Conservation (phyloP, 1,140 invertebrate genomes). For the Prorops nasuta region DNA sequence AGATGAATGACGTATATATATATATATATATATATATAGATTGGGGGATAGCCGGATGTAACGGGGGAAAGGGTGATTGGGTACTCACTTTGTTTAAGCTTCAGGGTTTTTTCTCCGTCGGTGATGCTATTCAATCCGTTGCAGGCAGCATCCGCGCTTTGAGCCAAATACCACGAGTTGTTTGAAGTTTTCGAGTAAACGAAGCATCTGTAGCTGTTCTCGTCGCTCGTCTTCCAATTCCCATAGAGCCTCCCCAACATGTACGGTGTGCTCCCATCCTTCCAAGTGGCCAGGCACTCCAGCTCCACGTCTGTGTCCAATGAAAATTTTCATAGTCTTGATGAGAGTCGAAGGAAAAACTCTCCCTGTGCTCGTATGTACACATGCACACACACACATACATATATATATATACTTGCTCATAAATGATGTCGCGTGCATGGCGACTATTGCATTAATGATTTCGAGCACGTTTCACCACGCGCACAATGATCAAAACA, state of each 20-base stretch:
- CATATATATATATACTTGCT: background rate
- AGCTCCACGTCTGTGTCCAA: slow-evolving; percentile 71
- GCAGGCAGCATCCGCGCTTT: slow-evolving; percentile 80
- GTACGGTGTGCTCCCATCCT: slow-evolving; percentile 79
- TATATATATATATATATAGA: too few species aligned
- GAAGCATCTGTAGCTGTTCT: slow-evolving; percentile 70
- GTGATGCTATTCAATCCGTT: slow-evolving; percentile 67
- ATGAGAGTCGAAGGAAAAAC: background rate
- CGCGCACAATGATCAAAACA: too few species aligned
- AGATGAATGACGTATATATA: too few species aligned
- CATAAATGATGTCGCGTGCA: too few species aligned
- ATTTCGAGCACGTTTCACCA: too few species aligned
- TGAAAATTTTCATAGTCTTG: slow-evolving; percentile 30
- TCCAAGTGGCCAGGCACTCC: slow-evolving; percentile 80
- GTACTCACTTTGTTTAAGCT: slow-evolving; percentile 62
- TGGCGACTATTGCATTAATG: too few species aligned
- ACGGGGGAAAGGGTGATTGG: background rate
- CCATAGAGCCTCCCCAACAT: slow-evolving; percentile 67
- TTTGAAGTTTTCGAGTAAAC: slow-evolving; percentile 59
- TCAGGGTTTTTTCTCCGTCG: slow-evolving; percentile 67
- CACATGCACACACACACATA: background rate
- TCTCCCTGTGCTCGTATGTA: too few species aligned
- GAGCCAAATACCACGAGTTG: slow-evolving; percentile 62
- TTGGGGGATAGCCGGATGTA: too few species aligned
- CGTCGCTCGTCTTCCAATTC: slow-evolving; percentile 57